Evolutionary conservation across 2,797 vertebrate species (phyloP).

Genomic region (Telmatherina bonti): DNA sequence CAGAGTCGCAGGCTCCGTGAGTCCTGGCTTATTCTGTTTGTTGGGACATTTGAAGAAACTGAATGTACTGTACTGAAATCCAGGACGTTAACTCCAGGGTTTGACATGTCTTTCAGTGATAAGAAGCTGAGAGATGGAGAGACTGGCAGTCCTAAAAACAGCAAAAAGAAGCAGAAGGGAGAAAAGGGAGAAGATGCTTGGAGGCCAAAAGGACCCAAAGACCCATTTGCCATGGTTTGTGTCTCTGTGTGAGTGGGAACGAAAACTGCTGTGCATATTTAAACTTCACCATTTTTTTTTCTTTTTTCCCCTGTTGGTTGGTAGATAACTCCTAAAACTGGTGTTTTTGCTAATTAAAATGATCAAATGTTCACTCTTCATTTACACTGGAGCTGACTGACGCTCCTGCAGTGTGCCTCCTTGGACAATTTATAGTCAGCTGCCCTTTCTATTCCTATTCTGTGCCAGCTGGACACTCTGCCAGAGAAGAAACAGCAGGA

Average conservation of each 20-base stretch:
- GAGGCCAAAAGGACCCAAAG: constrained; percentile 81
- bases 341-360: background rate
- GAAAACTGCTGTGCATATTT: background rate
- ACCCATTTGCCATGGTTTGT: constrained; percentile 87
- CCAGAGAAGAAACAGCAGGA: constrained; percentile 95
- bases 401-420: constrained; percentile 1
- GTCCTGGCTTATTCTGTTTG: constrained; percentile 30
- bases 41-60: background rate
- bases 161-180: constrained; percentile 90
- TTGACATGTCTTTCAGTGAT: constrained; percentile 75
- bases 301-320: background rate
- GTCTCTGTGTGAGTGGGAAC: constrained; percentile 19
- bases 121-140: constrained; percentile 78
- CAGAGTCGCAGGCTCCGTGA: constrained; percentile 52
- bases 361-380: background rate
- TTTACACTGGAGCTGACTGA: background rate
- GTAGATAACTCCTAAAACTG: background rate
- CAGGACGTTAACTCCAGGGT: background rate
- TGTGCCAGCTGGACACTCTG: constrained; percentile 87
- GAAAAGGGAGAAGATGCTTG: constrained; percentile 87
- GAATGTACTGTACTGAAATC: background rate
- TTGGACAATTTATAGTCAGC: constrained; percentile 5
- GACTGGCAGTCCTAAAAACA: constrained; percentile 84
- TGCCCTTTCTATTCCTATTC: constrained; percentile 23
- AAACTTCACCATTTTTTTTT: background rate